These are phyloP conservation scores for Cyprinodon diabolis DNA, from an alignment of 2,797 vertebrate genomes.

Conservation along the genomic window DNA sequence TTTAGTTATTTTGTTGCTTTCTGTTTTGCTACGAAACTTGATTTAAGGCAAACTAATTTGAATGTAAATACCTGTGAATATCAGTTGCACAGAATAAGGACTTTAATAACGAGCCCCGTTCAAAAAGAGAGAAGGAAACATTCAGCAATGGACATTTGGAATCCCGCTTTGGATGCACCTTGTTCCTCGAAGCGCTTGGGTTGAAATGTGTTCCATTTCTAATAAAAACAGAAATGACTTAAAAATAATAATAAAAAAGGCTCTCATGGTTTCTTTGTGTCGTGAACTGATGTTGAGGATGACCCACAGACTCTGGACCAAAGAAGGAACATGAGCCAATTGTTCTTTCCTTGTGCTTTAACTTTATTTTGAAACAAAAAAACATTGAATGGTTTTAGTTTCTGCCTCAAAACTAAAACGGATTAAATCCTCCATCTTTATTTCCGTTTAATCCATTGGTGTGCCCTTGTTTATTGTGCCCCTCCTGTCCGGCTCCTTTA, in stretches of 20 bases:
- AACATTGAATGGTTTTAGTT: background rate
- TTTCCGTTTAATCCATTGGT: background rate
- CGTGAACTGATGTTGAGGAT: conserved; percentile 21
- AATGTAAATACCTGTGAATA: conserved; percentile 87
- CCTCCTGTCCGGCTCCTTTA: conserved; percentile 6
- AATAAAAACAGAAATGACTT: conserved; percentile 77
- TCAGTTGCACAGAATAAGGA: conserved; percentile 76
- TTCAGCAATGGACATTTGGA: conserved; percentile 68
- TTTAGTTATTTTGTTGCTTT: conserved; percentile 74
- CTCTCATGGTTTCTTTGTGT: conserved; percentile 19
- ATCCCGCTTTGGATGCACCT: conserved; percentile 81
- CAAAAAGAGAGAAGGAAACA: conserved; percentile 48
- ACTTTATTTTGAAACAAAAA: background rate
- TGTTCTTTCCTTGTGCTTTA: background rate
- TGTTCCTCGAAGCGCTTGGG: conserved; percentile 69
- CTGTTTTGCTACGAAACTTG: conserved; percentile 63
- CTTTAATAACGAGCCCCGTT: conserved; percentile 77
- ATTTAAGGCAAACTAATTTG: conserved; percentile 77
- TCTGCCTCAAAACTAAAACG: background rate
- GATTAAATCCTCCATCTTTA: background rate
- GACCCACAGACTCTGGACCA: conserved; percentile 19
- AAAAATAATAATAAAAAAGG: conserved; percentile 11
- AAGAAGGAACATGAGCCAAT: background rate
- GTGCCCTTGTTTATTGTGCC: background rate
- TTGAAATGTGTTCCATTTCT: conserved; percentile 79